Conservation (phyloP, 2,888 invertebrate species). For the Atherix ibis region DNA sequence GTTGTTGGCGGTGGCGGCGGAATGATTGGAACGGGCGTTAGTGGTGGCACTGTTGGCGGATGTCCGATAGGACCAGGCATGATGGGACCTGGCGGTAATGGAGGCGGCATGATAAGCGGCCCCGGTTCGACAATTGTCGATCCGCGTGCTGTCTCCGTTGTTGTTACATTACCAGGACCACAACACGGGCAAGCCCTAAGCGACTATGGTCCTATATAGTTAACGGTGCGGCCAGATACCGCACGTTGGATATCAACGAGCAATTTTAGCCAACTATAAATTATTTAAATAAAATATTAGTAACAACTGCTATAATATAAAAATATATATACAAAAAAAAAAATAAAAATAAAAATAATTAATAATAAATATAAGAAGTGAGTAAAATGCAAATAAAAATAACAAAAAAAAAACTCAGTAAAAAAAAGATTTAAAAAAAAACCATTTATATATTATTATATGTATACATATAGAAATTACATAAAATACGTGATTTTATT, state of each 20-base stretch:
- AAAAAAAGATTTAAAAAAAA: too few relatives aligned
- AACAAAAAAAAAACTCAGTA: too few relatives aligned
- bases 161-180: constrained; percentile 32
- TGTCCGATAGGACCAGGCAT: constrained; percentile 6
- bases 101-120: constrained; percentile 19
- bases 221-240: constrained; percentile 35
- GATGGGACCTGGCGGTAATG: constrained; percentile 4
- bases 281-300: neutral
- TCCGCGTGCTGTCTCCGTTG: constrained; percentile 32
- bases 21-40: constrained; percentile 31
- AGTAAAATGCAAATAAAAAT: too few relatives aligned
- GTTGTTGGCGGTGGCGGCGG: constrained; percentile 33
- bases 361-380: too few relatives aligned
- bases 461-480: too few relatives aligned
- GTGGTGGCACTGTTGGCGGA: constrained; percentile 29
- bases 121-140: constrained; percentile 29
- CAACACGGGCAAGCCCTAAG: constrained; percentile 34
- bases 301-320: neutral
- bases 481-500: too few relatives aligned
- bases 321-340: neutral
- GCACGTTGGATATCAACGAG: constrained; percentile 34
- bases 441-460: too few relatives aligned
- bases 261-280: constrained; percentile 33
- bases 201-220: constrained; percentile 36
- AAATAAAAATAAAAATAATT: constrained; percentile 1